Evolutionary conservation across 2,888 invertebrate species (phyloP).

Genomic region (Ametastegia equiseti): DNA sequence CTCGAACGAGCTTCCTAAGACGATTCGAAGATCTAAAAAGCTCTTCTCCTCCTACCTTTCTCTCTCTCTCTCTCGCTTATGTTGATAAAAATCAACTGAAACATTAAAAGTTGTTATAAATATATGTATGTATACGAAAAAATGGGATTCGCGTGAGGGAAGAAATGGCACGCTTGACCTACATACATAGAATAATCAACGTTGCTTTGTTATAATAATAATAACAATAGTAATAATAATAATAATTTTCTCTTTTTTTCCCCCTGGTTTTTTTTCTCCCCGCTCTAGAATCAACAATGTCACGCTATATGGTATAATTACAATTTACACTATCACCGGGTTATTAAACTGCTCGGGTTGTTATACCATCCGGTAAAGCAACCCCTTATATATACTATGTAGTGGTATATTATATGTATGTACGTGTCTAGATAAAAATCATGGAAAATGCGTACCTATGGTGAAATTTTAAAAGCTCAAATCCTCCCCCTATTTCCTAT

Average conservation of each 20-base stretch:
- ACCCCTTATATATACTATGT: neutral
- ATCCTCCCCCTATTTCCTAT: neutral
- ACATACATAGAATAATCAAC: neutral
- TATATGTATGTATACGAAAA: neutral
- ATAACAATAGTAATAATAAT: too few species aligned
- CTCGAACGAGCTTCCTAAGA: neutral
- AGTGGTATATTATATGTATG: too few species aligned
- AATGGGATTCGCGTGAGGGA: neutral
- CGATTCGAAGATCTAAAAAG: neutral
- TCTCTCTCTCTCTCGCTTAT: neutral
- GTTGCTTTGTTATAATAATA: neutral
- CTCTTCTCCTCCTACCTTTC: neutral
- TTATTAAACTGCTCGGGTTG: neutral
- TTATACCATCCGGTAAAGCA: too few species aligned
- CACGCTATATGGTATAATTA: conserved; percentile 28
- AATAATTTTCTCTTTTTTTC: neutral
- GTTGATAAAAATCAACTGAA: conserved; percentile 8
- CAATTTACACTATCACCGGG: neutral
- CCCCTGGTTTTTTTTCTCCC: neutral
- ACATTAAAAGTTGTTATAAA: neutral
- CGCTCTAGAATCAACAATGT: conserved; percentile 7
- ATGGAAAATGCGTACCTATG: too few species aligned
- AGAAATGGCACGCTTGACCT: conserved; percentile 8
- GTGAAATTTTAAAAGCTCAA: conserved; percentile 6
- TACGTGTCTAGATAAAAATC: neutral